These are phyloP conservation scores for Heliothis virescens DNA, from an alignment of 1,140 invertebrate genomes.

Conservation along the genomic window DNA sequence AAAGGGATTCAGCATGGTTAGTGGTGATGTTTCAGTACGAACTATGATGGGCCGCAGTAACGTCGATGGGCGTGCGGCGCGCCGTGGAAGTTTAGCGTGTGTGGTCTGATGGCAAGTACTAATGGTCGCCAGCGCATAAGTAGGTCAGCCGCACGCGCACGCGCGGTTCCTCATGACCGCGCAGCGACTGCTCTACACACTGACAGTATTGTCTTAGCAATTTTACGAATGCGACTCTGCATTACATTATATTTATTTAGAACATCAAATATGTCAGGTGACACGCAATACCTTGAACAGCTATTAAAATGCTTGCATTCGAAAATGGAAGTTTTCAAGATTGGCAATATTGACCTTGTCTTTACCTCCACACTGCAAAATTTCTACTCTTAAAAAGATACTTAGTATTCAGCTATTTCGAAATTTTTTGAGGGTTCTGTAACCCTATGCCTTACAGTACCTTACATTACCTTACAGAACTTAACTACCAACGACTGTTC, in stretches of 20 bases:
- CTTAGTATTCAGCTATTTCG: conserved; percentile 9
- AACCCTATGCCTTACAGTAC: too few relatives aligned
- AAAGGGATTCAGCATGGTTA: conserved; percentile 82
- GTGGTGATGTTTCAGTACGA: conserved; percentile 71
- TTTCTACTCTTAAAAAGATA: neutral
- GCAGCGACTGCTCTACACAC: conserved; percentile 54
- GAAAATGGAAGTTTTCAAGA: conserved; percentile 9
- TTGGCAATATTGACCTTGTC: conserved; percentile 8
- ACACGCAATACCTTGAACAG: neutral
- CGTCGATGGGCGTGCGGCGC: conserved; percentile 60
- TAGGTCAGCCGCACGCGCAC: conserved; percentile 80
- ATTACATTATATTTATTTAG: neutral
- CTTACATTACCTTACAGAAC: too few relatives aligned
- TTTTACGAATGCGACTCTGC: conserved; percentile 7
- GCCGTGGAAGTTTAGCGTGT: conserved; percentile 59
- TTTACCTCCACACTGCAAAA: conserved; percentile 12
- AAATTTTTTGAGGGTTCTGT: conserved; percentile 7
- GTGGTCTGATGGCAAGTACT: conserved; percentile 69
- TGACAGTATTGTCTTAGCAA: conserved; percentile 44
- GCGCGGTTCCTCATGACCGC: conserved; percentile 73
- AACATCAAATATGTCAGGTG: neutral
- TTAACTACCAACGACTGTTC: neutral
- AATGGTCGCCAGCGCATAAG: conserved; percentile 69
- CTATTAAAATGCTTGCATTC: neutral
- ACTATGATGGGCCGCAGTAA: conserved; percentile 73